These are phyloP conservation scores for Leguminivora glycinivorella DNA, from an alignment of 1,140 invertebrate genomes.

Conservation along the genomic window DNA sequence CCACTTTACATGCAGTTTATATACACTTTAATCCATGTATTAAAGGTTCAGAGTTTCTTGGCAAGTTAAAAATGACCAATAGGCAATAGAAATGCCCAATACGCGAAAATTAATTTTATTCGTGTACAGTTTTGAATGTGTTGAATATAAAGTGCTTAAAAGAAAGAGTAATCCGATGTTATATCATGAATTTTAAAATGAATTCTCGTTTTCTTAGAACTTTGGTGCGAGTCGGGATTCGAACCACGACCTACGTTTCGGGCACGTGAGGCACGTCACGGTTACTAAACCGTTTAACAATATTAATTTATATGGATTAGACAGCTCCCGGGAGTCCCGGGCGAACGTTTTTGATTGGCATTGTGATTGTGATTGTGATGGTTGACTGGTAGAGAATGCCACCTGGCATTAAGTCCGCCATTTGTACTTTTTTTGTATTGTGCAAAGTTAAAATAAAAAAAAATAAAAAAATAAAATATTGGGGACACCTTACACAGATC, in stretches of 20 bases:
- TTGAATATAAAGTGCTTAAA: not conserved
- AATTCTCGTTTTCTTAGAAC: not conserved
- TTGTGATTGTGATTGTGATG: no score
- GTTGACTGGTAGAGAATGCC: no score
- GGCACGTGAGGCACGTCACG: no score
- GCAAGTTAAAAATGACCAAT: not conserved
- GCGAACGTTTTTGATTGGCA: no score
- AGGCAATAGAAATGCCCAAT: not conserved
- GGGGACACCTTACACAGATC: no score
- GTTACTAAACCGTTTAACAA: no score
- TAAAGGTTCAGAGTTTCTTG: not conserved
- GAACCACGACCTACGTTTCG: not conserved
- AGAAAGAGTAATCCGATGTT: not conserved
- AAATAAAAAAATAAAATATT: no score
- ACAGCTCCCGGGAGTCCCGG: no score
- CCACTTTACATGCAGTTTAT: not conserved
- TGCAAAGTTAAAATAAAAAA: no score
- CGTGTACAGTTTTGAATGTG: not conserved
- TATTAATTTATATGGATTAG: no score
- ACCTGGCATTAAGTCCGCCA: no score
- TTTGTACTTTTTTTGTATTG: no score
- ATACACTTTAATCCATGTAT: not conserved
- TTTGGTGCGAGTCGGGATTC: not conserved
- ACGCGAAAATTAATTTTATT: slow-evolving; percentile 3
- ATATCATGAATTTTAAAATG: not conserved